Percentiles rank a stretch among this genome's conserved stretches.
phyloP scores from a whole-genome alignment of 1,140 invertebrate genomes.

The Heliothis virescens region DNA sequence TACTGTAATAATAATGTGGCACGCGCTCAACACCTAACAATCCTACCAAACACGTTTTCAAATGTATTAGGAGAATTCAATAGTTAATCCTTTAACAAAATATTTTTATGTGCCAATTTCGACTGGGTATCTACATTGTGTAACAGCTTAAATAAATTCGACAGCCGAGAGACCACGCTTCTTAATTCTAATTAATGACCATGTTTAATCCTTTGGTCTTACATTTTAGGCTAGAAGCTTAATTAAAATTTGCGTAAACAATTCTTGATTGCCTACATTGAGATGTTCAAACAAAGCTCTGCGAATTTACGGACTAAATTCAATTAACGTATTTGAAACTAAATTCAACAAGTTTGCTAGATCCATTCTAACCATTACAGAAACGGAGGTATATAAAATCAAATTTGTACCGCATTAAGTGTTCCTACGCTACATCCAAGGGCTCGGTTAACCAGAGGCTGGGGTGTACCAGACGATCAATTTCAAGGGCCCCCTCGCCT shows the following conservation, averaged over 20 bases:
- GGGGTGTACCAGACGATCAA: slow-evolving; percentile 81
- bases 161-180: not conserved
- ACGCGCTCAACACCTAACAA: slow-evolving; percentile 60
- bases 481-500: slow-evolving; percentile 81
- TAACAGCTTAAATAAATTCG: slow-evolving; percentile 20
- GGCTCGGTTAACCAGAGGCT: slow-evolving; percentile 79
- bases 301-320: slow-evolving; percentile 5
- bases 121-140: not conserved
- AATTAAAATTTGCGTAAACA: slow-evolving; percentile 16
- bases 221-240: not conserved
- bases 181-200: slow-evolving; percentile 32
- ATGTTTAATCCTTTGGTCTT: slow-evolving; percentile 34
- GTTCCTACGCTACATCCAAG: slow-evolving; percentile 64
- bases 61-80: slow-evolving; percentile 44
- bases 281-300: not conserved
- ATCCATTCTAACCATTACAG: slow-evolving; percentile 42
- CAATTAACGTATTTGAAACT: slow-evolving; percentile 16
- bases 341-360: slow-evolving; percentile 42
- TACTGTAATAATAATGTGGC: slow-evolving; percentile 64
- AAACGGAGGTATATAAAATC: slow-evolving; percentile 66
- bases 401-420: slow-evolving; percentile 80
- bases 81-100: slow-evolving; percentile 33
- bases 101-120: slow-evolving; percentile 26
- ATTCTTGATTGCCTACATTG: slow-evolving; percentile 3
- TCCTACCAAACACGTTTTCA: slow-evolving; percentile 52